A percentile compares a stretch with the other conserved stretches of the same genome.
Conservation (phyloP, 2,797 vertebrate species). For the Hydrolagus colliei region DNA sequence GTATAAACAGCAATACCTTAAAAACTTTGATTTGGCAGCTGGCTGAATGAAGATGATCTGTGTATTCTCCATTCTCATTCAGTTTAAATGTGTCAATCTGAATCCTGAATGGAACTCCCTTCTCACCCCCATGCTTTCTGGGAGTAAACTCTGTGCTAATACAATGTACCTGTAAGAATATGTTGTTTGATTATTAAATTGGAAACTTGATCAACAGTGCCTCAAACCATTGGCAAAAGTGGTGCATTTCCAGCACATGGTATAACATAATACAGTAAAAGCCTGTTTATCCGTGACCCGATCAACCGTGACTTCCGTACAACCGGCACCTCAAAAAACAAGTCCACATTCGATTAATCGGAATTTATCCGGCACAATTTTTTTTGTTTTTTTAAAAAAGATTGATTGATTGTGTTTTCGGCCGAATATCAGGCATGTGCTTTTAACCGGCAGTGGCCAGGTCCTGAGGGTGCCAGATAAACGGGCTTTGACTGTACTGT, state of each 20-base stretch:
- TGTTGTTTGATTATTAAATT: too few species aligned
- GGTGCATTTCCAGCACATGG: neutral
- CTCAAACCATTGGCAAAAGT: neutral
- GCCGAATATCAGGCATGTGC: too few species aligned
- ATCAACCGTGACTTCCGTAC: too few species aligned
- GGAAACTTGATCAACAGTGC: neutral
- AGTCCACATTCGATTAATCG: too few species aligned
- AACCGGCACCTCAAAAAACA: too few species aligned
- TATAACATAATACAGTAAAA: neutral
- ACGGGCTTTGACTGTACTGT: too few species aligned
- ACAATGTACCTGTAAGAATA: conserved; percentile 59
- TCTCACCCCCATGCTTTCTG: conserved; percentile 67
- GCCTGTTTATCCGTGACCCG: too few species aligned
- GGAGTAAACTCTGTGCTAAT: conserved; percentile 74
- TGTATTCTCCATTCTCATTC: conserved; percentile 69
- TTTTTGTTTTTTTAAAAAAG: too few species aligned
- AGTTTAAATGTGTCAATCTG: conserved; percentile 71
- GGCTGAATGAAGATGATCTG: conserved; percentile 92
- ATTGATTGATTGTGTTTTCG: too few species aligned
- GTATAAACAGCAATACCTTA: conserved; percentile 61
- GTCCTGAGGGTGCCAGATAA: too few species aligned
- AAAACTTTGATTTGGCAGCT: conserved; percentile 98
- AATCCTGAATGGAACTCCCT: conserved; percentile 70
- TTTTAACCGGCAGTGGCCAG: too few species aligned
- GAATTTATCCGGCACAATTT: too few species aligned